phyloP scores from a whole-genome alignment of 2,797 vertebrate species.

The Darevskia mixta region DNA sequence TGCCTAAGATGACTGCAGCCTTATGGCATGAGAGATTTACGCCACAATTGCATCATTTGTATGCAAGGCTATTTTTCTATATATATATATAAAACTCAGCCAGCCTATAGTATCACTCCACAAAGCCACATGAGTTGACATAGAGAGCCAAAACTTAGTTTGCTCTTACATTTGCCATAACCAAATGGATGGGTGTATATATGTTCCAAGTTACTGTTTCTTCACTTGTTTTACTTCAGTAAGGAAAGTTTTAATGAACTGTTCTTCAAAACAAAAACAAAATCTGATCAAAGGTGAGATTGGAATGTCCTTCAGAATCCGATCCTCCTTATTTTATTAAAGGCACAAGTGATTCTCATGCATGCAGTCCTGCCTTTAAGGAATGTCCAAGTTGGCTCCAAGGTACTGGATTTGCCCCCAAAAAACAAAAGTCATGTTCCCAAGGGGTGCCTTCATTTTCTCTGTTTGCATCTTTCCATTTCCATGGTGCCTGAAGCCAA shows the following conservation, averaged over 20 bases:
- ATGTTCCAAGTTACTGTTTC: too few relatives aligned
- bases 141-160: too few relatives aligned
- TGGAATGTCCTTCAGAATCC: not conserved
- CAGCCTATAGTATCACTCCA: too few relatives aligned
- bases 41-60: not conserved
- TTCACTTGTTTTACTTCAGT: too few relatives aligned
- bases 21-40: not conserved
- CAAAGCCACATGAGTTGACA: too few relatives aligned
- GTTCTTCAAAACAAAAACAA: not conserved
- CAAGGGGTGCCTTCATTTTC: slow-evolving; percentile 7
- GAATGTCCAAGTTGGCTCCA: not conserved
- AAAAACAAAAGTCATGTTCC: slow-evolving; percentile 12
- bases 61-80: too few relatives aligned
- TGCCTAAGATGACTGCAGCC: not conserved
- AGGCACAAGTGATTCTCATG: not conserved
- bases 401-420: not conserved
- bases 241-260: too few relatives aligned
- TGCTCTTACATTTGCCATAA: too few relatives aligned
- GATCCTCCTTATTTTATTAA: slow-evolving; percentile 1
- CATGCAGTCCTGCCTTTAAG: not conserved
- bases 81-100: too few relatives aligned
- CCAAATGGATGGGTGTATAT: too few relatives aligned
- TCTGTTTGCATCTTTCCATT: slow-evolving; percentile 11
- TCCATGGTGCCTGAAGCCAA: not conserved
- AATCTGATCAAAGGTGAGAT: not conserved